phyloP scores from a whole-genome alignment of 2,797 vertebrate genomes.

The Ceryle rudis region DNA sequence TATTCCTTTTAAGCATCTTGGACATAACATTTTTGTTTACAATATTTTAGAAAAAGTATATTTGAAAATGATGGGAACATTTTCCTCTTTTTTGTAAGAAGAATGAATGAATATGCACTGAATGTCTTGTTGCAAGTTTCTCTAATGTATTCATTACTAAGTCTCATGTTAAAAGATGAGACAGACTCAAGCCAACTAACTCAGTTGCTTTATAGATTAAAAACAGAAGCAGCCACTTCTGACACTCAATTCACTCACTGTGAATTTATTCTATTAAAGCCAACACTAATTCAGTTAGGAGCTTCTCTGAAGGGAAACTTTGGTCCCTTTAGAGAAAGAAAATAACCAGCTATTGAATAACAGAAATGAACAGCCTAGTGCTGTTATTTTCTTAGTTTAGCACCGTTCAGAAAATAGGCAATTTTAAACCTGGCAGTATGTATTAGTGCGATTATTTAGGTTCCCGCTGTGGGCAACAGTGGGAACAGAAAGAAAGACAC shows the following conservation, averaged over 20 bases:
- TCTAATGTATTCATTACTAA: not conserved
- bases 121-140: not conserved
- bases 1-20: not conserved
- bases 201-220: not conserved
- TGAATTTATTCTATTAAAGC: not conserved
- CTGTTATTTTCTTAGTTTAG: not conserved
- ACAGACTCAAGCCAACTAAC: not conserved
- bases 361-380: not conserved
- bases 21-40: not conserved
- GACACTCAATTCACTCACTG: not conserved
- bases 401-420: not conserved
- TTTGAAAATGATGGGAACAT: not conserved
- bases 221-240: not conserved
- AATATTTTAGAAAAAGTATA: not conserved
- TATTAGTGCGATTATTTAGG: not conserved
- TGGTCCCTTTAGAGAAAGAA: not conserved
- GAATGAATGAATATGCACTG: not conserved
- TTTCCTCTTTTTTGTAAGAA: not conserved
- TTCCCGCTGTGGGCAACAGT: not conserved
- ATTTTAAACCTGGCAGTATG: not conserved
- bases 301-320: not conserved
- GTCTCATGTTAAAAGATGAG: conserved; percentile 17
- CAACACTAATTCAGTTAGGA: not conserved
- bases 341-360: not conserved
- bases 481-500: not conserved